Base-by-base conservation (phyloP, 2,113 vertebrate species). In the Oostethus manadensis region DNA sequence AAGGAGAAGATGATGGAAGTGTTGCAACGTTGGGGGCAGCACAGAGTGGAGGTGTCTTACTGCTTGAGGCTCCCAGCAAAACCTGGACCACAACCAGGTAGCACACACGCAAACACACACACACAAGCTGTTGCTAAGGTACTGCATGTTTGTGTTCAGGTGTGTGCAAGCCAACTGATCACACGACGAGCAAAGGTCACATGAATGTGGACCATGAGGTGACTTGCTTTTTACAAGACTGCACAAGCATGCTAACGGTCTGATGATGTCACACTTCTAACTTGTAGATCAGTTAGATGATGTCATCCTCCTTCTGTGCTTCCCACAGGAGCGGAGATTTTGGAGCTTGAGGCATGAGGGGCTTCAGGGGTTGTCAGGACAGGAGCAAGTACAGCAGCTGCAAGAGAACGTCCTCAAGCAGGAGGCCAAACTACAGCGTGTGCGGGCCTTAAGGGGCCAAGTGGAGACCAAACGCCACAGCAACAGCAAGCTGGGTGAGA, bases 381-480 rank as follows among this genome's bases (percentile, higher is more conserved):
- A 94, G 84, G 93, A 97, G 63, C 93, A 92, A 8, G 90, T 98
- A 8, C 91, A 81, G 59, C 79, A 89, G 68, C 88, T 98, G 11
- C 82, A 88, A 46, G 95, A 98, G 58, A 93, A 96, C 60, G 93
- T 93, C 0, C 92, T 93, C 68, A 94, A 86, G 80, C 95, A 98
- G 84, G 95, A 98, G 80, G 92, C 93, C 51, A 97, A 96, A 63
- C 89, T 98, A 11, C 86, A 91, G 21, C 92, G 93, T 77, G 94
- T 98, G 38, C 89, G 94, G 56, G 93, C 93, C 0, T 84, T 97
- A 4, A 92, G 92, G 82, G 93, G 93, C 67, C 94, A 93, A 0
- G 94, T 97, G 86, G 96, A 98, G 26, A 92, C 94, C 84, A 97
- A 96, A 75, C 90, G 94, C 21, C 88, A 93, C 26, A 93, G 90